Percentiles rank a stretch among this genome's conserved stretches.
These are phyloP conservation scores for Rugalucina vietnamica DNA, from an alignment of 2,888 invertebrate genomes.

Conservation along the genomic window DNA sequence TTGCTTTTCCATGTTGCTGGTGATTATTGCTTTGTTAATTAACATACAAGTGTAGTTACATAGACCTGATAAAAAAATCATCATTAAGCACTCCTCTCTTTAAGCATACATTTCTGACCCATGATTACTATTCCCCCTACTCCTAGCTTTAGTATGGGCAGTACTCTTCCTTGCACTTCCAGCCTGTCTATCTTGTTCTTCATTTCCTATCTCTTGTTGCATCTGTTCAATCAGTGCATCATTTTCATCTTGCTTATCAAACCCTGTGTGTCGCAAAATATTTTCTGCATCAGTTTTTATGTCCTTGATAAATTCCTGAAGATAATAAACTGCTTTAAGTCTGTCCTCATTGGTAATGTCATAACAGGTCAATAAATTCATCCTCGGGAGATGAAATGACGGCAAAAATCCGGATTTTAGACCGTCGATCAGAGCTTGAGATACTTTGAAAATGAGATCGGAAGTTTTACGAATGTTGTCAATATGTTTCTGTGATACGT, in stretches of 20 bases:
- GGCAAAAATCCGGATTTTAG: constrained; percentile 54
- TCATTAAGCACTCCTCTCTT: too few species aligned
- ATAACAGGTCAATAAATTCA: constrained; percentile 53
- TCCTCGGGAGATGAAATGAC: constrained; percentile 61
- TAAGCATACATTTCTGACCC: too few species aligned
- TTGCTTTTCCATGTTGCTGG: too few species aligned
- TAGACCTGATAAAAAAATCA: too few species aligned
- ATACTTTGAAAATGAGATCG: constrained; percentile 59
- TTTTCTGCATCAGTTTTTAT: constrained; percentile 47
- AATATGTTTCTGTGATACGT: constrained; percentile 60
- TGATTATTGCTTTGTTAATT: too few species aligned
- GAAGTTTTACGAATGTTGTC: constrained; percentile 49
- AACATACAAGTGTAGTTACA: too few species aligned
- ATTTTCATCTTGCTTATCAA: not conserved
- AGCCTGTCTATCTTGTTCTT: not conserved
- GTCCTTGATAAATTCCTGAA: constrained; percentile 39
- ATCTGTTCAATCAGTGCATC: not conserved
- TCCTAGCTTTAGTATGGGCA: not conserved
- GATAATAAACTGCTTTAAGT: constrained; percentile 28
- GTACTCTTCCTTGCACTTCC: not conserved
- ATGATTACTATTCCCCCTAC: not conserved
- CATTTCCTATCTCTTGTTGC: not conserved
- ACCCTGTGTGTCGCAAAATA: constrained; percentile 55
- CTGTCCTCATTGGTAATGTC: constrained; percentile 27
- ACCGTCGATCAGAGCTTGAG: constrained; percentile 51